These are phyloP conservation scores for Nicator chloris DNA, from an alignment of 2,113 vertebrate genomes.

Conservation along the genomic window DNA sequence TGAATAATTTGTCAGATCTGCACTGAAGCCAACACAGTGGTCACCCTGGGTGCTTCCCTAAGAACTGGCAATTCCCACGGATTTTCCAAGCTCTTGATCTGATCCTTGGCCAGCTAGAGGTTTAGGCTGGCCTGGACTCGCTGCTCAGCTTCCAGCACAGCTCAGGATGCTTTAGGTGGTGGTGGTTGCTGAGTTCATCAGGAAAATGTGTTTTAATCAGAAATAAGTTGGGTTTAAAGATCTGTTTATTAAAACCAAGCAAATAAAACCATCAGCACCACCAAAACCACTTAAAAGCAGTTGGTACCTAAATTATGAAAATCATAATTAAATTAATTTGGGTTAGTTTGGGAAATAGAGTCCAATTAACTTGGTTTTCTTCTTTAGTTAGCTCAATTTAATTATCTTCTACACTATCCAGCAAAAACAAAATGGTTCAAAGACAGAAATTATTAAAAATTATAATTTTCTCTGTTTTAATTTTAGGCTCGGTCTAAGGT, in stretches of 20 bases:
- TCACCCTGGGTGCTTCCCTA: background rate
- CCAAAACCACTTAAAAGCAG: background rate
- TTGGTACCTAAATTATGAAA: background rate
- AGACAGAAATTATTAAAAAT: background rate
- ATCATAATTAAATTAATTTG: background rate
- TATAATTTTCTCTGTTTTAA: background rate
- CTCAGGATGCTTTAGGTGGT: background rate
- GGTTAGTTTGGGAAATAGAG: background rate
- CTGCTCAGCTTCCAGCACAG: background rate
- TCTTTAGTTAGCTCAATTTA: background rate
- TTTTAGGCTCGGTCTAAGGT: background rate
- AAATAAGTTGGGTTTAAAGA: background rate
- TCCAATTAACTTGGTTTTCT: background rate
- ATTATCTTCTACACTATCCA: background rate
- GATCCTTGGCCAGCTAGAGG: background rate
- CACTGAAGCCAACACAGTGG: background rate
- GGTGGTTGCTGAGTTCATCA: background rate
- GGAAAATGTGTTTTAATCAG: background rate
- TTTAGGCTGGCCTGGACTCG: rapidly evolving
- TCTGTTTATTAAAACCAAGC: background rate
- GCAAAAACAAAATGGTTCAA: background rate
- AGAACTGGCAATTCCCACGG: background rate
- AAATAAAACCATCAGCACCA: background rate
- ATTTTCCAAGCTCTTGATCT: background rate
- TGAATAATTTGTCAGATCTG: background rate